Evolutionary conservation across 2,797 vertebrate species (phyloP).

Genomic region (Petrocephalus sullivani): DNA sequence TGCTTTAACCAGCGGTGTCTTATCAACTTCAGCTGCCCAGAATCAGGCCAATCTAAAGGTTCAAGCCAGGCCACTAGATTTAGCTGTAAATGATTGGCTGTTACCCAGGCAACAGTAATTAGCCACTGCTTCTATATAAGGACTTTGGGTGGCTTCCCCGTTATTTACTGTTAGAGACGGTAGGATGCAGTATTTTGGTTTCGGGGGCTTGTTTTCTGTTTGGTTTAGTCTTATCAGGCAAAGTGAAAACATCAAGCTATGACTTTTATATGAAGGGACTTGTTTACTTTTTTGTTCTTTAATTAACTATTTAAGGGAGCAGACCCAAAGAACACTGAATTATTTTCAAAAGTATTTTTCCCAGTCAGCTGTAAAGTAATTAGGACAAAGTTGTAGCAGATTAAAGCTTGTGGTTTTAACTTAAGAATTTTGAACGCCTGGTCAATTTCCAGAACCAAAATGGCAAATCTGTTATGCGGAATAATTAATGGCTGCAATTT

Average conservation of each 20-base stretch:
- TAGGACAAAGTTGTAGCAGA: not conserved
- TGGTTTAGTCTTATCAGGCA: not conserved
- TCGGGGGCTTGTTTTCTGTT: not conserved
- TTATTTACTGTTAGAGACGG: not conserved
- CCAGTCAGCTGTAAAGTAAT: not conserved
- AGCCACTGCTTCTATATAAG: not conserved
- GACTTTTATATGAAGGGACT: not conserved
- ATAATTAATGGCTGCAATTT: slow-evolving; percentile 31
- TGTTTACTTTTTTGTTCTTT: not conserved
- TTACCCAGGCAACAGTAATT: not conserved
- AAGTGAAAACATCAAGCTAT: not conserved
- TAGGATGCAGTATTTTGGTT: not conserved
- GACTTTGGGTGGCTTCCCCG: not conserved
- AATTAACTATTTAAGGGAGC: not conserved
- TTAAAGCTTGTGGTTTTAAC: not conserved
- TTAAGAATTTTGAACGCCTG: not conserved
- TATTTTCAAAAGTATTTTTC: not conserved
- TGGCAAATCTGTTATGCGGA: slow-evolving; percentile 22
- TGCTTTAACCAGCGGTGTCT: slow-evolving; percentile 5
- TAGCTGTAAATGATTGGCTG: not conserved
- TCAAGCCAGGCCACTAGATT: not conserved
- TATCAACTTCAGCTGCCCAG: not conserved
- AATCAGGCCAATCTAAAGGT: not conserved
- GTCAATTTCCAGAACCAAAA: not conserved
- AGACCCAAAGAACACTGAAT: not conserved